Percentiles rank a stretch among this genome's conserved stretches.
Evolutionary conservation across 2,888 invertebrate species (phyloP).

Genomic region (Polydrusus pterygomalis): DNA sequence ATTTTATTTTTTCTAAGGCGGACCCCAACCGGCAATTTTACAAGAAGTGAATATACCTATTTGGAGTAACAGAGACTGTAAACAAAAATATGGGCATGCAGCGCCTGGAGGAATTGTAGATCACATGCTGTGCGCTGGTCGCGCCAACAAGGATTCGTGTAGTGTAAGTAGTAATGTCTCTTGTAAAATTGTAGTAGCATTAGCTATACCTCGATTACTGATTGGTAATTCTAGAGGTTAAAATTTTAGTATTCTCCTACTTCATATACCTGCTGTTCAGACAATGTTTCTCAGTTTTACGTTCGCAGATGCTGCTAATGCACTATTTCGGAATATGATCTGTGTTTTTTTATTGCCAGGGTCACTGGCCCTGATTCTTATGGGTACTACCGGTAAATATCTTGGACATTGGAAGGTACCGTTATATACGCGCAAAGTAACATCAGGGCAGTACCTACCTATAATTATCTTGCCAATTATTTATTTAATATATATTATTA

Average conservation of each 20-base stretch:
- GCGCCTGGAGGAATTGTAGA: slow-evolving; percentile 94
- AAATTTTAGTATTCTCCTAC: too few species aligned
- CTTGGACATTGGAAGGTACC: not conserved
- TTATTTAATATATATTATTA: too few species aligned
- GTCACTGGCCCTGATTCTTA: slow-evolving; percentile 1
- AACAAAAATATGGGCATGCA: slow-evolving; percentile 85
- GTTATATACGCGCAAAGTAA: not conserved
- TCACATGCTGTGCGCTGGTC: slow-evolving; percentile 91
- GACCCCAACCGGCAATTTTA: slow-evolving; percentile 86
- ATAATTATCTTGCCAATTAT: not conserved
- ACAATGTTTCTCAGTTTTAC: too few species aligned
- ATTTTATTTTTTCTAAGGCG: slow-evolving; percentile 75
- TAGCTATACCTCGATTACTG: too few species aligned
- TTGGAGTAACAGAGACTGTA: slow-evolving; percentile 87
- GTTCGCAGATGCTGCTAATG: not conserved
- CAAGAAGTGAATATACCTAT: slow-evolving; percentile 91
- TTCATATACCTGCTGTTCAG: too few species aligned
- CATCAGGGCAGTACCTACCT: not conserved
- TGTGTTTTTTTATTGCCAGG: too few species aligned
- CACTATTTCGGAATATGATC: too few species aligned
- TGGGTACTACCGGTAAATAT: not conserved
- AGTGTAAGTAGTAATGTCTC: slow-evolving; percentile 79
- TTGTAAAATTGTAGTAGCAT: not conserved
- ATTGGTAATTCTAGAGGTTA: too few species aligned
- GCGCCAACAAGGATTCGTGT: slow-evolving; percentile 89